Conservation (phyloP, 1,140 invertebrate genomes). For the Megalopta genalis region DNA sequence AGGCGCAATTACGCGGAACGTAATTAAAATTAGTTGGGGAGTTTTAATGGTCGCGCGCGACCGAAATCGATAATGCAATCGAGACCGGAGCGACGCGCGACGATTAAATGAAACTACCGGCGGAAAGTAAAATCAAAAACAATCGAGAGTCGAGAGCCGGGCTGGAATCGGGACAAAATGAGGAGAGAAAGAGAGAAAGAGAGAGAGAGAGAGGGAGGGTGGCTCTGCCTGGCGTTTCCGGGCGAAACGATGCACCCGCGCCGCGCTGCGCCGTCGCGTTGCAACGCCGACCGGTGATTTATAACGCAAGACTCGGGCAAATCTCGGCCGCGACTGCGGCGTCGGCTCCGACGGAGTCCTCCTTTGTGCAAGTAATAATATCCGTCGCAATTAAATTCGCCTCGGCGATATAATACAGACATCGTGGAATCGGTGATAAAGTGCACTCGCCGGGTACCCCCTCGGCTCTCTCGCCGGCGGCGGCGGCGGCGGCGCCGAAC, state of each 20-base stretch:
- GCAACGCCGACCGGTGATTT: not conserved
- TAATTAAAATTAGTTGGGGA: conserved; percentile 26
- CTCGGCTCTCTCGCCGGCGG: not conserved
- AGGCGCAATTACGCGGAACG: conserved; percentile 22
- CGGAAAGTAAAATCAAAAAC: conserved; percentile 9
- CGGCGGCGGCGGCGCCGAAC: not conserved
- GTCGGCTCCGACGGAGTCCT: not conserved
- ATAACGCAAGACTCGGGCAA: conserved; percentile 20
- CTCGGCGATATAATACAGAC: conserved; percentile 31
- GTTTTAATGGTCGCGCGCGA: not conserved
- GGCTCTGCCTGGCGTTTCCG: too few species aligned
- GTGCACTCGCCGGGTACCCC: not conserved
- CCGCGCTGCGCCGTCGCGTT: too few species aligned
- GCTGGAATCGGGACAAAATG: too few species aligned
- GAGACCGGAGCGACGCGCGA: not conserved
- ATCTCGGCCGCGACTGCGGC: conserved; percentile 10
- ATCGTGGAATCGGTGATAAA: conserved; percentile 37
- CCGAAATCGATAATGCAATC: conserved; percentile 17
- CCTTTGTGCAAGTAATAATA: conserved; percentile 40
- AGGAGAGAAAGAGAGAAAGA: too few species aligned
- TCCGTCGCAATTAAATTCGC: conserved; percentile 40
- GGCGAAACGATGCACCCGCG: too few species aligned
- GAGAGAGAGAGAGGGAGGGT: too few species aligned
- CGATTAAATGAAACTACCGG: conserved; percentile 11
- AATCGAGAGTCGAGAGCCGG: too few species aligned